Conservation (phyloP, 1,140 invertebrate genomes). For the Macrotrachela quadricornifera region DNA sequence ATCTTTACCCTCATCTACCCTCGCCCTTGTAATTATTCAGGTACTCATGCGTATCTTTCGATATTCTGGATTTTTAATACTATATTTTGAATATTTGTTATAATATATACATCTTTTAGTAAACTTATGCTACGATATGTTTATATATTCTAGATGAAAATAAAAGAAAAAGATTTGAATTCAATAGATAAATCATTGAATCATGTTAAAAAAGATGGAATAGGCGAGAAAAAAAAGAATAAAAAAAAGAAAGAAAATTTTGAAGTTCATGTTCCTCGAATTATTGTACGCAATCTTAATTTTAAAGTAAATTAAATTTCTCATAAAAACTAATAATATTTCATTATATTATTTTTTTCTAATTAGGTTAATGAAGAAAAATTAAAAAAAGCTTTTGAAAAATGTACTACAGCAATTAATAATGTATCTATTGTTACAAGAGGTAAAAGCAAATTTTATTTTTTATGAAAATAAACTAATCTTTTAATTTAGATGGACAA, state of each 20-base stretch:
- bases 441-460: no score
- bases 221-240: background rate
- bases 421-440: conserved; percentile 1
- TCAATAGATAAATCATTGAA: no score
- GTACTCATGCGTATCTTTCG: no score
- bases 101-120: no score
- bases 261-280: conserved; percentile 5
- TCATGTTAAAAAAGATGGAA: background rate
- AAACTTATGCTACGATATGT: no score
- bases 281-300: conserved; percentile 5
- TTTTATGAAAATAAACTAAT: no score
- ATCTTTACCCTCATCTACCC: no score
- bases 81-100: no score
- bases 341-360: background rate
- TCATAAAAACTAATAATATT: background rate
- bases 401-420: background rate
- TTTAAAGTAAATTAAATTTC: conserved; percentile 2
- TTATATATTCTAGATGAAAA: no score
- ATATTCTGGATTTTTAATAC: no score
- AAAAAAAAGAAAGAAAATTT: background rate
- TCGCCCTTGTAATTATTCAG: no score
- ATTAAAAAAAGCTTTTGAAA: conserved; percentile 4
- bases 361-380: conserved; percentile 1
- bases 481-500: background rate
- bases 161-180: no score